phyloP scores from a whole-genome alignment of 2,113 vertebrate genomes.

The Promerops cafer region DNA sequence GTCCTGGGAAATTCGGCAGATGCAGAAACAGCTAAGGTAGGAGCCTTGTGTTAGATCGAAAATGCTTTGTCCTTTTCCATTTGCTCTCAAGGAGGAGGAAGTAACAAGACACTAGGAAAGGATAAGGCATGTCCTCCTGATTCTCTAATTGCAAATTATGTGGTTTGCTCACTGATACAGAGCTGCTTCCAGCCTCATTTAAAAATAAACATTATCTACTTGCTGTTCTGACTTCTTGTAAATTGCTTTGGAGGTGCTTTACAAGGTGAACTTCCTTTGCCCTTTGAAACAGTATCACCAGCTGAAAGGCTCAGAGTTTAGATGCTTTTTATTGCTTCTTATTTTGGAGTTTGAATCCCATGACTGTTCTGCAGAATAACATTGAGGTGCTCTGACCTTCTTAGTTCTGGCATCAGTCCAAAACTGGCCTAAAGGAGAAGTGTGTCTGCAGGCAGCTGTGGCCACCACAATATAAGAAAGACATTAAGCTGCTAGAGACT shows the following conservation, averaged over 20 bases:
- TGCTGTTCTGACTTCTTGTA: not conserved
- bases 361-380: not conserved
- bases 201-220: not conserved
- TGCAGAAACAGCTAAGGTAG: constrained; percentile 77
- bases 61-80: not conserved
- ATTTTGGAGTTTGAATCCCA: not conserved
- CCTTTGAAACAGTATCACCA: not conserved
- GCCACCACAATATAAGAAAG: not conserved
- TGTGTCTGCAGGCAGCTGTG: not conserved
- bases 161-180: not conserved
- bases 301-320: not conserved
- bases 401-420: not conserved
- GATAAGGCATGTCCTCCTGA: not conserved
- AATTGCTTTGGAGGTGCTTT: not conserved
- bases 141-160: not conserved
- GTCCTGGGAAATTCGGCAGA: constrained; percentile 62
- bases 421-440: not conserved
- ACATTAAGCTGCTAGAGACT: not conserved
- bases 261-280: not conserved
- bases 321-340: not conserved
- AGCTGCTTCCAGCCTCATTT: not conserved
- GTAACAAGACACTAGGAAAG: not conserved
- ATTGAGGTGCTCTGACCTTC: not conserved
- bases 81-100: accelerated
- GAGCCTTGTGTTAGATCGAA: not conserved